Evolutionary conservation across 2,113 vertebrate genomes (phyloP), one percentile per base, ranked within the genome.

Genomic region (Crotophaga sulcirostris): DNA sequence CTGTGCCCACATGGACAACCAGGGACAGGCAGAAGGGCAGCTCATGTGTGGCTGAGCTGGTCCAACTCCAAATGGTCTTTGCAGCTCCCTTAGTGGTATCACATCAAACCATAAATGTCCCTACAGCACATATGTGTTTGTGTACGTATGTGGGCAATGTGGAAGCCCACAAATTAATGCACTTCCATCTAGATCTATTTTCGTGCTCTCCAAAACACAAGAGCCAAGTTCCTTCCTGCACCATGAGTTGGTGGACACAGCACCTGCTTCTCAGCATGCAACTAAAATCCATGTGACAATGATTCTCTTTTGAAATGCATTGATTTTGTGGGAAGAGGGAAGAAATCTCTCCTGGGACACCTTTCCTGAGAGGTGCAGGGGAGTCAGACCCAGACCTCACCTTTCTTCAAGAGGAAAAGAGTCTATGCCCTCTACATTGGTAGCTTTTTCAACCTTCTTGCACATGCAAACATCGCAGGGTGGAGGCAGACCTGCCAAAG

Each of bases 211-310:
- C 60, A 11, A 63, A 52, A 26, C 11, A 26, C 29, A 29, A 34
- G n/a, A 87, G 81, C 79, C 69, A 40, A 64, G 38, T 36, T 74
- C 77, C 47, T 6, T 45, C 85, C 82, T 1, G 14, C 42, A 29
- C 58, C 0, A 1, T 2, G 47, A 91, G 93, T 36, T 52, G 89
- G 93, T 89, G 93, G 92, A 51, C 19, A 2, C 26, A 56, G 95
- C 90, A 92, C 74, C 85, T 95, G 94, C 86, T 83, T 72, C 90
- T 91, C 93, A 91, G 93, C 13, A 1, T 69, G 91, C 72, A 52
- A 54, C 59, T 26, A 66, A 17, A 14, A 92, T 68, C 76, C 92
- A 26, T 6, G 47, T 90, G 92, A 88, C 0, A 23, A 55, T 44
- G 90, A 73, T 19, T 26, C 87, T 67, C 59, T 64, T 63, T 9